Percentiles rank a stretch among this genome's conserved stretches.
Conservation (phyloP, 2,113 vertebrate species). For the Clarias gariepinus region DNA sequence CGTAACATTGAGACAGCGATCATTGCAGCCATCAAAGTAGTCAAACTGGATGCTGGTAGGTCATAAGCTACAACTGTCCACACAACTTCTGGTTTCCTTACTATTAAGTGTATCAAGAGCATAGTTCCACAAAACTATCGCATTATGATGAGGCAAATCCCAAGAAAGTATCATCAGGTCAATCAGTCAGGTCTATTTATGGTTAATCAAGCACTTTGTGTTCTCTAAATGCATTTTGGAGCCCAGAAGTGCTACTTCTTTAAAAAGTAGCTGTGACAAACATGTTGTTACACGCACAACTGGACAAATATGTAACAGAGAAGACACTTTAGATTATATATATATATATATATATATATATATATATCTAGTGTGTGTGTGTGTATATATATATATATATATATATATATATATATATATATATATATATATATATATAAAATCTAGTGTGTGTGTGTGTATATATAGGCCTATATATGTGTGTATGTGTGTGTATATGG, state of each 20-base stretch:
- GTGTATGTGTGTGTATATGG: too few species aligned
- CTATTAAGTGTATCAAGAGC: background rate
- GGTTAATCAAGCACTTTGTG: background rate
- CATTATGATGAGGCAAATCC: background rate
- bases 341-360: too few species aligned
- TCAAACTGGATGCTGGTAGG: constrained; percentile 78
- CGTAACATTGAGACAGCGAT: constrained; percentile 71
- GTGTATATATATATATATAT: too few species aligned
- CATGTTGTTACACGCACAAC: background rate
- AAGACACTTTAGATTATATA: background rate
- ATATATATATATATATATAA: too few species aligned
- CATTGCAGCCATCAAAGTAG: constrained; percentile 75
- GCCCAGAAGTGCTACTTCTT: background rate
- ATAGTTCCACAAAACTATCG: background rate
- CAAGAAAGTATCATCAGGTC: background rate
- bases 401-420: too few species aligned
- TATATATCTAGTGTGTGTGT: too few species aligned
- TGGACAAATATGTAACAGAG: background rate
- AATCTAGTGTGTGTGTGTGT: too few species aligned
- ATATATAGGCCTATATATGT: too few species aligned
- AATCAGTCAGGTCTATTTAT: background rate
- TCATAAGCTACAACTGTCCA: background rate
- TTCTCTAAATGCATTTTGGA: background rate
- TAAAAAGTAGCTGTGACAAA: background rate
- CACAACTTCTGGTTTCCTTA: background rate